Base-by-base conservation (phyloP, 2,797 vertebrate species). In the Poecilia velifera region DNA sequence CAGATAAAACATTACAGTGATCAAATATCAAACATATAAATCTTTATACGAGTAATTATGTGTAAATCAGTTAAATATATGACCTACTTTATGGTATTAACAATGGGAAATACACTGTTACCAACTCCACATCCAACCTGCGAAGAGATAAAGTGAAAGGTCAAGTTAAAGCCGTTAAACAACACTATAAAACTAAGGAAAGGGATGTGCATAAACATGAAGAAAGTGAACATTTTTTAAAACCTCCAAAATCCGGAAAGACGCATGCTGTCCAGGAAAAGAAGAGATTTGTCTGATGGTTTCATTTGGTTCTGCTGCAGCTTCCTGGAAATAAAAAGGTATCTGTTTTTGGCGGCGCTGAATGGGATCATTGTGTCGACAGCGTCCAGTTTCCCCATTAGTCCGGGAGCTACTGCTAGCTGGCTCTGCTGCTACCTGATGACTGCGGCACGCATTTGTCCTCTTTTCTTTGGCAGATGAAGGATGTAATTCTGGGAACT, bases 121-220 rank as follows among this genome's bases (percentile, higher is more conserved):
- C 98, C 98, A 89, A 96, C 97, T 66, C 97, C 97, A 94, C 98
- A 98, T 83, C 97, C 97, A 92, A 98, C 96, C 97, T 99, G 93
- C 89, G 90, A 94, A 84, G 43, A 88, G 36, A 89, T 20, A 89
- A 78, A 74, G 81, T 20, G 1, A 3, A 59, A 45, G 73, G 49
- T 28, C 73, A 16, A 28, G 4, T 74, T 22, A 55, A 6, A 62
- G 46, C 7, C 53, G 7, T 64, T 79, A 75, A 72, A 43, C 28
- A 43, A 78, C 25, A 78, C 22, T n/a, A 18, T 18, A 49, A 72
- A 62, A 34, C n/a, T 18, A 49, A 49, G 10, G 14, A 25, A 20
- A 2, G 13, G 34, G 8, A 73, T 20, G 12, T 34, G n/a, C 64
- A 66, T 41, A 8, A 41, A 59, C 7, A 28, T 10, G 22, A 57